phyloP scores from a whole-genome alignment of 2,797 vertebrate genomes.

The Sebastes hubbsi region DNA sequence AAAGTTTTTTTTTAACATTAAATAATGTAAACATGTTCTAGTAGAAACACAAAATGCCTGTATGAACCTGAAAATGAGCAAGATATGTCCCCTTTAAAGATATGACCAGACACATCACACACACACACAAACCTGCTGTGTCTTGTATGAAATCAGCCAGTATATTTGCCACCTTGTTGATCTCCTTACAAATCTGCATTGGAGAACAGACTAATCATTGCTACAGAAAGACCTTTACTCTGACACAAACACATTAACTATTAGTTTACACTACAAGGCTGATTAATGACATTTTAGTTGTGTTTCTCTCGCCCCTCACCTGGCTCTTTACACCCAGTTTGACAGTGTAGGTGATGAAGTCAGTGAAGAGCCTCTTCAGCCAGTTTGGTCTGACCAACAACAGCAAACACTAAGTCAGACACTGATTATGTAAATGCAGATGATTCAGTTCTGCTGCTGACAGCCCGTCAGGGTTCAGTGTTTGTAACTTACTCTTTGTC shows the following conservation, averaged over 20 bases:
- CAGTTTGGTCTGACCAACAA: constrained; percentile 83
- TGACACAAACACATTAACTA: background rate
- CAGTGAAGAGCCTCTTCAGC: constrained; percentile 88
- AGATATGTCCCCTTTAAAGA: no score
- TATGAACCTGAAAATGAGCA: no score
- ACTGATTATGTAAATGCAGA: background rate
- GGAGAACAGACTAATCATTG: constrained; percentile 2
- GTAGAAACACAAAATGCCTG: no score
- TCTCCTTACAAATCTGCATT: constrained; percentile 90
- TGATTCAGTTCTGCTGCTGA: background rate
- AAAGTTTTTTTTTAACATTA: no score
- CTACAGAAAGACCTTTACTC: background rate
- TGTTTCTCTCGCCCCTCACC: constrained; percentile 77
- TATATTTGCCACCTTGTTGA: constrained; percentile 84
- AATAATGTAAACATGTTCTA: no score
- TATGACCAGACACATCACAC: background rate
- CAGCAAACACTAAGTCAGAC: background rate
- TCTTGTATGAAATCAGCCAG: constrained; percentile 87
- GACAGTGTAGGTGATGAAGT: constrained; percentile 90
- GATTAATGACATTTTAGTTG: background rate
- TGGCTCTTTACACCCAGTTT: constrained; percentile 88
- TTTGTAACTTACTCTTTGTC: constrained; percentile 80
- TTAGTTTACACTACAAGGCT: no score
- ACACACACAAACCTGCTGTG: constrained; percentile 80
- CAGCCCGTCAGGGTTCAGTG: background rate